phyloP scores from a whole-genome alignment of 2,113 vertebrate species.

The Tor tambroides region DNA sequence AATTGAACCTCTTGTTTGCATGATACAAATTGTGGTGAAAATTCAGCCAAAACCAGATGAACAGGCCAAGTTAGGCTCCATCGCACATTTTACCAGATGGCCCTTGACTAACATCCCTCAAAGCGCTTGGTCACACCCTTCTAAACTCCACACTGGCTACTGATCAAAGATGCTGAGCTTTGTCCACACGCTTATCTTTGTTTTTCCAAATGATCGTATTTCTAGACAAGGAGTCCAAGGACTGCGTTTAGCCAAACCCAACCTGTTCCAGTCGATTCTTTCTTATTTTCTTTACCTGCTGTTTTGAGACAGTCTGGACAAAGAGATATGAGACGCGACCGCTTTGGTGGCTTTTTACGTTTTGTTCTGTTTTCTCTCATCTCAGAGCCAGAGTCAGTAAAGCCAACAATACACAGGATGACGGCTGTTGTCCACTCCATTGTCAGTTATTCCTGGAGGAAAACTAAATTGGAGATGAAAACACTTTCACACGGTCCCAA shows the following conservation, averaged over 20 bases:
- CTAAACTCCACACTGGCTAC: slow-evolving; percentile 40
- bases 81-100: slow-evolving; percentile 2
- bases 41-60: neutral
- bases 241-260: slow-evolving; percentile 31
- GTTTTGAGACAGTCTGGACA: slow-evolving; percentile 34
- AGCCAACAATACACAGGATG: slow-evolving; percentile 39
- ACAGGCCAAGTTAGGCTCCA: neutral
- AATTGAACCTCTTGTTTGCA: neutral
- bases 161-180: slow-evolving; percentile 55
- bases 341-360: neutral
- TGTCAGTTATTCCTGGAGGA: slow-evolving; percentile 26
- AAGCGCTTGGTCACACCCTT: slow-evolving; percentile 35
- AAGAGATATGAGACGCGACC: slow-evolving; percentile 6
- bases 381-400: neutral
- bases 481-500: slow-evolving; percentile 9
- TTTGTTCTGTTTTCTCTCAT: neutral
- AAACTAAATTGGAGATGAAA: neutral
- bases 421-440: slow-evolving; percentile 3
- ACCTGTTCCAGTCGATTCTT: slow-evolving; percentile 31
- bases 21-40: neutral
- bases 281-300: slow-evolving; percentile 36
- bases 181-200: slow-evolving; percentile 52
- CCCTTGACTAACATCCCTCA: slow-evolving; percentile 16
- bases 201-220: slow-evolving; percentile 51
- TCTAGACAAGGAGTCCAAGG: neutral